Conservation (phyloP, 2,888 invertebrate genomes). For the Cephus pulcher region DNA sequence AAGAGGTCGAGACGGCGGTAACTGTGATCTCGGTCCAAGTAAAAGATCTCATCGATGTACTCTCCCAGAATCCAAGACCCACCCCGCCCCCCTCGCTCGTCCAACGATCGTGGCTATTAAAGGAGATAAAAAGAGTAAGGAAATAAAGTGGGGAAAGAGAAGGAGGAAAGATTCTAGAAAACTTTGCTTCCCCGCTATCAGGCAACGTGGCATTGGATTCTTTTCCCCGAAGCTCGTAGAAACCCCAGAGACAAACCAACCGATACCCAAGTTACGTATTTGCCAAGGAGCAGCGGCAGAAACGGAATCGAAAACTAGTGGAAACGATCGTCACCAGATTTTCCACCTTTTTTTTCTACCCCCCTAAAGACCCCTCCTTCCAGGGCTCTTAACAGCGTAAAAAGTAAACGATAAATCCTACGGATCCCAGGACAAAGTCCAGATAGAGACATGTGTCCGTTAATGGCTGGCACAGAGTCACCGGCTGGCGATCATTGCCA, state of each 20-base stretch:
- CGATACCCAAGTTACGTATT: neutral
- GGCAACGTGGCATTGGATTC: neutral
- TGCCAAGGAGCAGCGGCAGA: neutral
- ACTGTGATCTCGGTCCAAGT: constrained; percentile 7
- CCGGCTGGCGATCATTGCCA: constrained; percentile 65
- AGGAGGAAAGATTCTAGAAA: neutral
- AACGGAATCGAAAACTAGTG: neutral
- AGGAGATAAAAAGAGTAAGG: neutral
- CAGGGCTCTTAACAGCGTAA: neutral
- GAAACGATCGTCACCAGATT: neutral
- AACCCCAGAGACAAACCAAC: neutral
- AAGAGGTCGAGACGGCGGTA: constrained; percentile 27
- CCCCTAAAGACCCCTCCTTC: no score
- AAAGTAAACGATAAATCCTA: constrained; percentile 13
- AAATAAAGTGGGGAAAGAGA: neutral
- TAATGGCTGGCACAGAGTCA: constrained; percentile 63
- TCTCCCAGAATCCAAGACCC: neutral
- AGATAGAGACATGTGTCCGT: constrained; percentile 64
- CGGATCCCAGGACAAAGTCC: constrained; percentile 42
- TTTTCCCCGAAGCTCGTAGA: neutral
- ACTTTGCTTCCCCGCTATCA: neutral
- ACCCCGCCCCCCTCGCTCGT: neutral
- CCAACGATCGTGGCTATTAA: neutral
- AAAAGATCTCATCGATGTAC: constrained; percentile 7
- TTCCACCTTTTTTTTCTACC: neutral